phyloP scores from a whole-genome alignment of 2,888 invertebrate genomes.

The Metacarcinus magister region DNA sequence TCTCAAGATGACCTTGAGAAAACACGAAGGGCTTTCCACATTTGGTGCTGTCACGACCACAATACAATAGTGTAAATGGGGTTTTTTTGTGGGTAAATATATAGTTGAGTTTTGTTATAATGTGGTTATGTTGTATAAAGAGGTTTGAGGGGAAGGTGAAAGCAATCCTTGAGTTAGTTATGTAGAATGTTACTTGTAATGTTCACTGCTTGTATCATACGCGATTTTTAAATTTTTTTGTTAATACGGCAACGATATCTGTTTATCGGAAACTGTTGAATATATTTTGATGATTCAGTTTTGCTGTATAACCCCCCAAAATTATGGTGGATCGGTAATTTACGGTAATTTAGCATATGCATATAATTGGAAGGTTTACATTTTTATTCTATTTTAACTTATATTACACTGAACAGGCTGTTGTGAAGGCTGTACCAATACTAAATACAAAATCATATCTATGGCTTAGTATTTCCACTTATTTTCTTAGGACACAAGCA shows the following conservation, averaged over 20 bases:
- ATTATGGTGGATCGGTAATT: not conserved
- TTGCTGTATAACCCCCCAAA: not conserved
- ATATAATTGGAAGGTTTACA: not conserved
- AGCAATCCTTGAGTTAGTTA: not conserved
- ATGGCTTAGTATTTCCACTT: too few relatives aligned
- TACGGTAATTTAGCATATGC: not conserved
- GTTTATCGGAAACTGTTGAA: slow-evolving; percentile 1
- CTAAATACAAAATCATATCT: too few relatives aligned
- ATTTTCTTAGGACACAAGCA: too few relatives aligned
- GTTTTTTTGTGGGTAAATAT: not conserved
- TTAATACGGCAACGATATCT: not conserved
- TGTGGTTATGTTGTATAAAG: not conserved
- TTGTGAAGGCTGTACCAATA: not conserved
- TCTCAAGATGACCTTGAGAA: not conserved
- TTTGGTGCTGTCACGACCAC: not conserved
- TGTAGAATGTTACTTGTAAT: not conserved
- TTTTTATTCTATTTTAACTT: not conserved
- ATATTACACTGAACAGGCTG: not conserved
- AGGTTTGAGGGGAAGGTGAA: not conserved
- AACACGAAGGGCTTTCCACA: not conserved
- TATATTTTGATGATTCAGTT: not conserved
- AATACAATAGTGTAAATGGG: not conserved
- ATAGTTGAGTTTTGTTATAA: too few relatives aligned
- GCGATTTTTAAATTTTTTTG: not conserved
- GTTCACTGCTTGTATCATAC: not conserved